Evolutionary conservation across 2,797 vertebrate species (phyloP).

Genomic region (Cynodonichthys magdalenae): DNA sequence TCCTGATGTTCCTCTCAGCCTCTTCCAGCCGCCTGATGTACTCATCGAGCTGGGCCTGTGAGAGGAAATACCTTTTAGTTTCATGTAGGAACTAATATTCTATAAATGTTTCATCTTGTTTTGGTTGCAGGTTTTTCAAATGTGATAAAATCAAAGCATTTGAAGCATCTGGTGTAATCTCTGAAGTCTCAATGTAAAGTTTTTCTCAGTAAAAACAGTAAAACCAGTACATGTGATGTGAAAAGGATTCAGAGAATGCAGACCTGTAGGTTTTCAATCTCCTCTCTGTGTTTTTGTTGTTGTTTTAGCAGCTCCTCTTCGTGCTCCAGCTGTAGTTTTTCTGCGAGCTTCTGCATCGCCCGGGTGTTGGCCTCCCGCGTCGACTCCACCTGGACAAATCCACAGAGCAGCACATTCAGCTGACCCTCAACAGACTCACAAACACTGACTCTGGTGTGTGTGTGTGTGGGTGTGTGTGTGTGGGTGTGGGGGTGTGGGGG

Average conservation of each 20-base stretch:
- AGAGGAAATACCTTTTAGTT: slow-evolving; percentile 10
- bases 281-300: slow-evolving; percentile 85
- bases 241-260: slow-evolving; percentile 45
- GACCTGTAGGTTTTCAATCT: slow-evolving; percentile 91
- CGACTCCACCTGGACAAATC: slow-evolving; percentile 85
- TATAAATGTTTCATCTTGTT: too few relatives aligned
- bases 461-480: too few relatives aligned
- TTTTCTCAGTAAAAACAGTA: background rate
- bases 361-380: slow-evolving; percentile 86
- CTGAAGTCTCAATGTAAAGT: background rate
- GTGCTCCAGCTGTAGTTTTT: slow-evolving; percentile 86
- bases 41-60: slow-evolving; percentile 89
- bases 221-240: slow-evolving; percentile 1
- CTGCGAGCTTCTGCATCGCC: slow-evolving; percentile 88
- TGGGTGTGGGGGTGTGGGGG: too few relatives aligned
- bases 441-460: slow-evolving; percentile 3
- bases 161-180: background rate
- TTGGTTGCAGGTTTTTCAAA: background rate
- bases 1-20: slow-evolving; percentile 86
- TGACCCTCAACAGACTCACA: slow-evolving; percentile 13
- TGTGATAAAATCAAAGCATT: background rate
- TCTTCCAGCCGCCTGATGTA: slow-evolving; percentile 92
- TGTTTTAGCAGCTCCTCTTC: slow-evolving; percentile 88
- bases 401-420: slow-evolving; percentile 36
- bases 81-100: background rate